Conservation (phyloP, 2,797 vertebrate species). For the Phaenicophaeus curvirostris region DNA sequence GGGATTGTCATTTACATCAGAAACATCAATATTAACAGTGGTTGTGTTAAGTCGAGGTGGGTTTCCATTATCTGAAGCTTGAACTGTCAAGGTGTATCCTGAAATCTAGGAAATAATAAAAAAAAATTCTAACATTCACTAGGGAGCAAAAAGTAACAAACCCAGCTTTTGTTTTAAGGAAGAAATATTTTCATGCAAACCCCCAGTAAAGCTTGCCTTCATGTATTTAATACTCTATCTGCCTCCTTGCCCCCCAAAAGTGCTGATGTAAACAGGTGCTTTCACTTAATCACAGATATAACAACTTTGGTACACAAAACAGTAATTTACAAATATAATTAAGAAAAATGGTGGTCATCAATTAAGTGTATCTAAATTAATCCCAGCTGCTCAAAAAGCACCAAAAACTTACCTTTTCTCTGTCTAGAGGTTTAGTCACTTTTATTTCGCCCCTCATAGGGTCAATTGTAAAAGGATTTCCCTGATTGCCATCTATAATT, state of each 20-base stretch:
- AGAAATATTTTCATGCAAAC: neutral
- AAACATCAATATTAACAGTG: conserved; percentile 95
- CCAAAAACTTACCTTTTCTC: conserved; percentile 86
- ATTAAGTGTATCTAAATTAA: neutral
- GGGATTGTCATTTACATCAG: conserved; percentile 96
- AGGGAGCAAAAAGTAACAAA: neutral
- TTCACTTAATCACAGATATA: neutral
- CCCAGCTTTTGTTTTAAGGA: neutral
- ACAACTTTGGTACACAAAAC: neutral
- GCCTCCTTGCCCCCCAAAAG: accelerated
- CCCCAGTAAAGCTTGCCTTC: neutral
- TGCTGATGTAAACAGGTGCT: neutral
- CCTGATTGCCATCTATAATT: conserved; percentile 92
- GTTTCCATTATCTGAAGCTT: conserved; percentile 89
- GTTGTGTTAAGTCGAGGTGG: conserved; percentile 85
- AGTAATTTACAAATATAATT: neutral
- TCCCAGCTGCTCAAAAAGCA: neutral
- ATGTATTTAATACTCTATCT: neutral
- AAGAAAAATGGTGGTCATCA: neutral
- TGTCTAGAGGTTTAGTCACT: conserved; percentile 91
- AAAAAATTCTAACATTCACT: neutral
- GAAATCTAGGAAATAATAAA: conserved; percentile 84
- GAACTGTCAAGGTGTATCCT: conserved; percentile 91
- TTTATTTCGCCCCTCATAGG: conserved; percentile 88
- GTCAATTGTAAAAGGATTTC: conserved; percentile 93